Conservation (phyloP, 2,113 vertebrate species). For the Cisticola juncidis region DNA sequence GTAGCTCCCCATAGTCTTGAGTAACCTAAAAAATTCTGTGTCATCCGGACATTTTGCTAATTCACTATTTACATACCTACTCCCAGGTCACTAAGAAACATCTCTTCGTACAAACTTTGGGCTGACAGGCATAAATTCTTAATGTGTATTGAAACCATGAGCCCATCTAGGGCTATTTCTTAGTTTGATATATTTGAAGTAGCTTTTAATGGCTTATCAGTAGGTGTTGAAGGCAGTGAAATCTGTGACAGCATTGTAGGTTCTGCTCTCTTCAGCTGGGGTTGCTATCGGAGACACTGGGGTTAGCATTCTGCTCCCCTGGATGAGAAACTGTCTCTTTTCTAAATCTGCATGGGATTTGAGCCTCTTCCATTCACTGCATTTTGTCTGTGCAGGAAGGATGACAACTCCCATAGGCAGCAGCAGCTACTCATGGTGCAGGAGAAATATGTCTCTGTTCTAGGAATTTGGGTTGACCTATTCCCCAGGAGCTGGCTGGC, state of each 20-base stretch:
- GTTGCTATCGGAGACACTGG: not conserved
- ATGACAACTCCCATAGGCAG: not conserved
- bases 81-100: slow-evolving; percentile 69
- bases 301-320: not conserved
- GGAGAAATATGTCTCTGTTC: not conserved
- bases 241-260: not conserved
- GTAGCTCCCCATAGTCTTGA: slow-evolving; percentile 58
- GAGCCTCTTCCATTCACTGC: not conserved
- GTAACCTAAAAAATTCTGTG: slow-evolving; percentile 72
- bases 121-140: slow-evolving; percentile 55
- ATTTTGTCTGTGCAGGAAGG: not conserved
- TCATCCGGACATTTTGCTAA: slow-evolving; percentile 68
- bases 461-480: slow-evolving; percentile 11
- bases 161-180: slow-evolving; percentile 29
- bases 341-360: not conserved
- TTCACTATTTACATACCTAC: slow-evolving; percentile 72
- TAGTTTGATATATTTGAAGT: slow-evolving; percentile 19
- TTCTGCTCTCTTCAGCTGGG: not conserved
- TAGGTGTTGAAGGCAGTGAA: not conserved
- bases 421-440: not conserved
- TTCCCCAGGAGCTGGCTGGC: not conserved
- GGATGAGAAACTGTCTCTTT: not conserved
- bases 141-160: slow-evolving; percentile 35
- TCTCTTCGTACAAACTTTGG: slow-evolving; percentile 50
- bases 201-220: slow-evolving; percentile 23